These are phyloP conservation scores for Trypoxylus dichotomus DNA, from an alignment of 1,140 invertebrate species.

Conservation along the genomic window DNA sequence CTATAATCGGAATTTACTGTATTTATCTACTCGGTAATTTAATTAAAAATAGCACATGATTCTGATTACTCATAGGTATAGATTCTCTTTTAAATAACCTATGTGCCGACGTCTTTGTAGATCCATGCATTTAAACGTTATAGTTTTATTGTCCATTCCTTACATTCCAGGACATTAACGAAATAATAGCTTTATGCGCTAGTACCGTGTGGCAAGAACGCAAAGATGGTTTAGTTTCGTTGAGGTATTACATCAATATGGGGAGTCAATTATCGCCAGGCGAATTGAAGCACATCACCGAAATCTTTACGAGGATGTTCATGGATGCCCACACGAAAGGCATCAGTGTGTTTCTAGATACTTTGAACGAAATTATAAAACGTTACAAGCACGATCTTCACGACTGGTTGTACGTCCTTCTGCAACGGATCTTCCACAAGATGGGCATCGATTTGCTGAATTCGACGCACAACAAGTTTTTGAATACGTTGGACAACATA, in stretches of 20 bases:
- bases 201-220: constrained; percentile 89
- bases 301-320: constrained; percentile 94
- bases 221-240: constrained; percentile 85
- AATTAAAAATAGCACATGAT: no score
- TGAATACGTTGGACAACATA: constrained; percentile 83
- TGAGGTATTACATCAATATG: constrained; percentile 74
- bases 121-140: not conserved
- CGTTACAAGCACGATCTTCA: constrained; percentile 84
- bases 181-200: constrained; percentile 84
- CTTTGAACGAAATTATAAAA: constrained; percentile 84
- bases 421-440: constrained; percentile 81
- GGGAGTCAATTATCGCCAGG: constrained; percentile 68
- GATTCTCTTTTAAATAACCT: not conserved
- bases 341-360: constrained; percentile 90
- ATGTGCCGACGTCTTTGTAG: not conserved
- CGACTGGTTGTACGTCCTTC: constrained; percentile 88
- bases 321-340: constrained; percentile 97
- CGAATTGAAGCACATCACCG: constrained; percentile 80
- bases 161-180: constrained; percentile 73
- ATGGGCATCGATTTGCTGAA: constrained; percentile 86
- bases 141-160: not conserved
- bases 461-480: constrained; percentile 87
- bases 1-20: no score
- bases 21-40: no score
- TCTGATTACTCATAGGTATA: not conserved